These are phyloP conservation scores for Carollia perspicillata DNA, from an alignment of 2,113 vertebrate species.

Conservation along the genomic window DNA sequence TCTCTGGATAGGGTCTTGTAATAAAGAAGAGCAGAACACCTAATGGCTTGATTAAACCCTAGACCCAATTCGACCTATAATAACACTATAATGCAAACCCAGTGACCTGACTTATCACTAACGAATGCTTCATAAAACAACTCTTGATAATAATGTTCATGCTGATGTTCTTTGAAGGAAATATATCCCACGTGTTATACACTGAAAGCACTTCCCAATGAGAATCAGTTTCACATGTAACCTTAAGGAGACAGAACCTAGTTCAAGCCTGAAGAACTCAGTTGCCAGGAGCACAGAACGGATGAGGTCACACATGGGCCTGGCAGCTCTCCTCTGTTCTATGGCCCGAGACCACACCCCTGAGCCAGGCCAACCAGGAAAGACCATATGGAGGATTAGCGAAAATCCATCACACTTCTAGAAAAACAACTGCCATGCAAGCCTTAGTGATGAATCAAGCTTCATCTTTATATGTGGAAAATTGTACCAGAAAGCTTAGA, in stretches of 20 bases:
- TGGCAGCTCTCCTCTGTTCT: background rate
- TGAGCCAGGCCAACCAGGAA: background rate
- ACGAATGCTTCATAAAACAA: background rate
- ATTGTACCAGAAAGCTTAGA: background rate
- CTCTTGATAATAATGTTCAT: background rate
- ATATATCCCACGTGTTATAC: background rate
- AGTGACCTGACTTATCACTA: background rate
- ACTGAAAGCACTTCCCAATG: background rate
- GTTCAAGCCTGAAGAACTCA: background rate
- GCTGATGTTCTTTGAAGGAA: background rate
- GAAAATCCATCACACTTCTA: background rate
- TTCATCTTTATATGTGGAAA: background rate
- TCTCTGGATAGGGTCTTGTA: background rate
- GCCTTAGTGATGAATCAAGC: background rate
- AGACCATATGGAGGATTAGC: accelerated
- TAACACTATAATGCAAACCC: too few relatives aligned
- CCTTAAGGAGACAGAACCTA: background rate
- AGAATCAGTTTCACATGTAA: background rate
- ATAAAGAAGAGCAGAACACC: background rate
- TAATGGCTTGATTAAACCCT: background rate
- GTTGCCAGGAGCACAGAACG: background rate
- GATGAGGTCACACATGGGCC: background rate
- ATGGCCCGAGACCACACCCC: background rate
- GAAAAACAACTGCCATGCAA: background rate
- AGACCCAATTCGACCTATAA: too few relatives aligned